phyloP scores from a whole-genome alignment of 2,888 invertebrate genomes.

The Diarsia brunnea region DNA sequence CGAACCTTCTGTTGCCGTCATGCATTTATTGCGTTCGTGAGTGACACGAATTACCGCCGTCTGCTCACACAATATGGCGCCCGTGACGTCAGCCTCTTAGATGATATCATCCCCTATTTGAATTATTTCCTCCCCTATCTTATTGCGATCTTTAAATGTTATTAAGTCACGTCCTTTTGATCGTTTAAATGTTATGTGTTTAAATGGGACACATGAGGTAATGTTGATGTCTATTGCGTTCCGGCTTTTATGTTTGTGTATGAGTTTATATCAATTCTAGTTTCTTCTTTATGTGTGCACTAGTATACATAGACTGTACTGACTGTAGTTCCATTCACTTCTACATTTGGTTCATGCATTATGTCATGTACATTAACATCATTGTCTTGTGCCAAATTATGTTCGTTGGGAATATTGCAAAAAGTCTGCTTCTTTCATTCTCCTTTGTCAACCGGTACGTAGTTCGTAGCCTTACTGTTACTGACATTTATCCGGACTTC shows the following conservation, averaged over 20 bases:
- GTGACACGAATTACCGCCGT: constrained; percentile 53
- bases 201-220: constrained; percentile 46
- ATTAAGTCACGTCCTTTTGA: constrained; percentile 57
- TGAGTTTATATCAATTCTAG: constrained; percentile 2
- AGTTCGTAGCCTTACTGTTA: neutral
- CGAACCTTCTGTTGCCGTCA: constrained; percentile 42
- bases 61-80: constrained; percentile 31
- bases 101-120: constrained; percentile 65
- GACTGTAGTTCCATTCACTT: neutral
- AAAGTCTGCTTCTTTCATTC: neutral
- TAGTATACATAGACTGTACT: neutral
- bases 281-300: neutral
- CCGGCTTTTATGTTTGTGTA: constrained; percentile 18
- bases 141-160: constrained; percentile 59
- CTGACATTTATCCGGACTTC: neutral
- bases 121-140: constrained; percentile 60
- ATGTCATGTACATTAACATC: neutral
- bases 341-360: neutral
- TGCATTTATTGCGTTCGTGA: constrained; percentile 40
- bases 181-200: constrained; percentile 42
- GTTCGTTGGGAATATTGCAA: neutral
- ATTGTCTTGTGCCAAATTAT: neutral
- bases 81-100: constrained; percentile 53
- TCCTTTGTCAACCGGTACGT: neutral
- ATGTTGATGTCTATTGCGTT: constrained; percentile 32